Evolutionary conservation across 2,113 vertebrate genomes (phyloP), one percentile per base, ranked within the genome.

Genomic region (Egretta garzetta): DNA sequence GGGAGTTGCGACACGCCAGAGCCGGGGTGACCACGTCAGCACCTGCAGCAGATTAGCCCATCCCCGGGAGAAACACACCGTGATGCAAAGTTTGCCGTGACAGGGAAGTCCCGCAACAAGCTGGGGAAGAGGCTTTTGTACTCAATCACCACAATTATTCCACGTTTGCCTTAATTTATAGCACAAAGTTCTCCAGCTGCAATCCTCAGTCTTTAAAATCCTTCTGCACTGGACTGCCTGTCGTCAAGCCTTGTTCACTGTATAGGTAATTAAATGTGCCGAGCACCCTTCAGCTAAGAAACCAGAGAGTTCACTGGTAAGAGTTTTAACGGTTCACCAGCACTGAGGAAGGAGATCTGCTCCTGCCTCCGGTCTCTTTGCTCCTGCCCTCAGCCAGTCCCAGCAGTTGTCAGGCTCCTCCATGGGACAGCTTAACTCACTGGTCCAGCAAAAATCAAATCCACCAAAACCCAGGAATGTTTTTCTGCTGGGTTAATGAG

Each of bases 21-120:
- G 56, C 39, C 0, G 1, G 8, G 41, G 60, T 10, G 30, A 15
- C n/a, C 56, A 2, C 4, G 1, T 8, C 64, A 19, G 26, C 45
- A 11, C 5, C 33, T 28, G 39, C 9, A 7, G 30, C 8, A 11
- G 4, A 39, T 39, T 8, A 26, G 35, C 32, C 14, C 28, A 7
- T 14, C 32, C 32, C 45, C 45, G 18, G 53, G 47, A 56, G 63
- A 45, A 77, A 63, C 6, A 63, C 6, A 63, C 7, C 6, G 1
- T 16, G 13, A 1, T 18, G 13, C 37, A 4, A 49, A 30, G 19
- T 8, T 1, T 27, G 41, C 8, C 33, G 23, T 0, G 0, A 39
- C 33, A 30, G 30, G 24, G 21, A 53, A 60, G 68, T 49, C 47
- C 59, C 18, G 14, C 6, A 30, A 22, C 4, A 6, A 52, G 9